Evolutionary conservation across 92 coral and sea anemone species (phyloP), one percentile per base, ranked within the genome.

Genomic region (Zoanthus solanderi): DNA sequence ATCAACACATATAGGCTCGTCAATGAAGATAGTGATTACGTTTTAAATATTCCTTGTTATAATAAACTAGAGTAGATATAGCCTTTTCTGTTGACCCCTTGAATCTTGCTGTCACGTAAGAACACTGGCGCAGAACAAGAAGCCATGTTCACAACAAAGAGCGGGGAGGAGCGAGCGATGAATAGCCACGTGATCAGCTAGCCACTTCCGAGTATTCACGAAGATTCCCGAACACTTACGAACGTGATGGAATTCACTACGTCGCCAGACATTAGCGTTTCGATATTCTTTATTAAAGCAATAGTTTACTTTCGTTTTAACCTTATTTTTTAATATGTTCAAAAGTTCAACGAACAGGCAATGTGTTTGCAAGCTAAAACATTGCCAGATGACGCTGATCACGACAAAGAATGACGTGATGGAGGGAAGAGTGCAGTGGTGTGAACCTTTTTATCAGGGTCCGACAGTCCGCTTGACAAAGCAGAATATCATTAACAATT

Each of bases 141-240:
- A 81, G 85, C 85, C 85, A 81, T 81, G 66, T 81, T 81, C 75
- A 81, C 74, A 81, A 81, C 85, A 81, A 80, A 80, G 85, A 67
- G 71, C 60, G 66, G 74, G 85, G 74, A 66, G 75, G 76, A 81
- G 75, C 85, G 85, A 34, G 42, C 44, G 16, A 47, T 15, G 28
- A 18, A 63, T 63, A 17, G 85, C 44, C 85, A 81, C 85, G 85
- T 81, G 85, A 53, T 46, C 30, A 46, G 2, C 57, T 12, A 42
- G 8, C 9, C 65, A 10, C 15, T 69, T 69, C 85, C 85, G 85
- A 81, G 44, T 75, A 23, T 4, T 28, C 9, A 63, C 84, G 84
- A 79, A 63, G 74, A 2, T 18, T 46, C 32, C 75, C 85, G 85
- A 81, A 67, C 28, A 81, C 46, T 81, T 53, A 16, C 75, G 85